Conservation (phyloP, 2,797 vertebrate species). For the Petrocephalus sullivani region DNA sequence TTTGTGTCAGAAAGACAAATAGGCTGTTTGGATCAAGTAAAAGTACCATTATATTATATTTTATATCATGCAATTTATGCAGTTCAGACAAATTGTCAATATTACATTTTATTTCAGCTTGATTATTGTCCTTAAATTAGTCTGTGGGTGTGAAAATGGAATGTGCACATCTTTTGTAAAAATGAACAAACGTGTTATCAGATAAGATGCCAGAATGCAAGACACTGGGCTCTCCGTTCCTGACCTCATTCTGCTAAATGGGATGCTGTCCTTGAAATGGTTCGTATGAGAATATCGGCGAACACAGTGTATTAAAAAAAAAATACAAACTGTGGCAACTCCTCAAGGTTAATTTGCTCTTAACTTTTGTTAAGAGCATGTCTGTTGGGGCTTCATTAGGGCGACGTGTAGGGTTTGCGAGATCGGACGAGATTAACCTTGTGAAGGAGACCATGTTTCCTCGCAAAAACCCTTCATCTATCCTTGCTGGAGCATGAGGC, state of each 20-base stretch:
- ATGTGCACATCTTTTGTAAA: neutral
- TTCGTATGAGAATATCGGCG: constrained; percentile 43
- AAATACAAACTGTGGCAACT: constrained; percentile 51
- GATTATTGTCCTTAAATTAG: neutral
- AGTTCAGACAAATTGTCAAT: neutral
- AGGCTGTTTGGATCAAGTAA: neutral
- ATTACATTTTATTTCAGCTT: neutral
- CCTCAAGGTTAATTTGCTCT: constrained; percentile 76
- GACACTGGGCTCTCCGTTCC: constrained; percentile 52
- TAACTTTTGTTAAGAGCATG: constrained; percentile 70
- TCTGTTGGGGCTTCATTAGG: constrained; percentile 73
- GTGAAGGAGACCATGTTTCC: constrained; percentile 40
- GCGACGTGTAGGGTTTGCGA: constrained; percentile 54
- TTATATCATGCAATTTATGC: neutral
- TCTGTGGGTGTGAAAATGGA: neutral
- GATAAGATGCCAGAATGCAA: constrained; percentile 23
- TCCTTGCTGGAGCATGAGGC: constrained; percentile 39
- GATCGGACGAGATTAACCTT: constrained; percentile 66
- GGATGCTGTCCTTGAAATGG: constrained; percentile 58
- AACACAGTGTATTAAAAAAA: constrained; percentile 40
- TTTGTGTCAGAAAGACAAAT: neutral
- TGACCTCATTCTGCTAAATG: constrained; percentile 59
- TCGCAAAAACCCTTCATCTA: constrained; percentile 44
- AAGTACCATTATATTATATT: neutral
- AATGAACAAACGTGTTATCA: neutral